A percentile compares a stretch with the other conserved stretches of the same genome.
Conservation (phyloP, 2,113 vertebrate genomes). For the Hippocampus guttulatus region DNA sequence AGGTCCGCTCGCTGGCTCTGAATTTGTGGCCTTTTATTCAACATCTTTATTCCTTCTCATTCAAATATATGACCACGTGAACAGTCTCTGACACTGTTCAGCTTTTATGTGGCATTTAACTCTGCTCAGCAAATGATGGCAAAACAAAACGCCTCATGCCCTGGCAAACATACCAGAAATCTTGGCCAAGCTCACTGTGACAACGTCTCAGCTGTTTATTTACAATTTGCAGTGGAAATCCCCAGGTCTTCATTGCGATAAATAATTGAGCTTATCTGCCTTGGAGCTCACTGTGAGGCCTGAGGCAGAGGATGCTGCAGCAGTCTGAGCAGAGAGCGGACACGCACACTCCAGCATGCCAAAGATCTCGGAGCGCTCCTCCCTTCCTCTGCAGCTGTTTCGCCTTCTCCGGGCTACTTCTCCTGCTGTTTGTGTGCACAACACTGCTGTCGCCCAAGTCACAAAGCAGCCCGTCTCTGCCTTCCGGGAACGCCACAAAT, state of each 20-base stretch:
- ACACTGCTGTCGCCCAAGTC: conserved; percentile 56
- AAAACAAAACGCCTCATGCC: conserved; percentile 40
- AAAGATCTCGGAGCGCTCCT: conserved; percentile 51
- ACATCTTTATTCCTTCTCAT: conserved; percentile 22
- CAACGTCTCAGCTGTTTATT: conserved; percentile 65
- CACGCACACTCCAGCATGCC: conserved; percentile 36
- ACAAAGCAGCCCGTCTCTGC: conserved; percentile 50
- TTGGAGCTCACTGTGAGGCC: conserved; percentile 54
- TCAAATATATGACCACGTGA: conserved; percentile 24
- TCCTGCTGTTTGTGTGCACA: conserved; percentile 55
- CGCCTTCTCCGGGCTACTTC: conserved; percentile 60
- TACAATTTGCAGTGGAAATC: conserved; percentile 71
- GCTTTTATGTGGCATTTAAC: conserved; percentile 52
- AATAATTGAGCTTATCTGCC: conserved; percentile 74
- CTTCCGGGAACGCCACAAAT: conserved; percentile 55
- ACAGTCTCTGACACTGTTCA: conserved; percentile 38
- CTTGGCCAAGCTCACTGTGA: conserved; percentile 44
- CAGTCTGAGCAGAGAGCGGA: conserved; percentile 42
- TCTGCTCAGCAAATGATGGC: conserved; percentile 48
- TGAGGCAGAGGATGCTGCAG: conserved; percentile 58
- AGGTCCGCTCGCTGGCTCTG: conserved; percentile 20
- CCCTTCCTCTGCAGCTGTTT: conserved; percentile 69
- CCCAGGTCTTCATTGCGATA: conserved; percentile 57
- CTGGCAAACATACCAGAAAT: conserved; percentile 40
- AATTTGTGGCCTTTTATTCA: conserved; percentile 23